These are phyloP conservation scores for Stichodactyla mertensii DNA, from an alignment of 64 coral and sea anemone genomes.

Conservation along the genomic window DNA sequence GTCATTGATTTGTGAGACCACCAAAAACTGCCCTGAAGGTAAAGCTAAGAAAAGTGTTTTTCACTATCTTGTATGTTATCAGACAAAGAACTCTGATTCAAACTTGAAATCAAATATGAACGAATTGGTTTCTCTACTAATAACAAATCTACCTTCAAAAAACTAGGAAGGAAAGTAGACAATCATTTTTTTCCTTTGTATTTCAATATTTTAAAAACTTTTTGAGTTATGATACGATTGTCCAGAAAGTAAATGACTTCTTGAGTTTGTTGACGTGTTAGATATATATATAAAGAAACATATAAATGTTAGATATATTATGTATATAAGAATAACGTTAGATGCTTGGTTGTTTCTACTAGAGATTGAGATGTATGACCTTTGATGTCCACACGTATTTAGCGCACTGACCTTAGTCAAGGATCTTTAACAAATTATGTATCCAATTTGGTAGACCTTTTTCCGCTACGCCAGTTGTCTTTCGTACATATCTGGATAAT, in stretches of 20 bases:
- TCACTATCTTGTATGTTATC: background rate
- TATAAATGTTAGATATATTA: no score
- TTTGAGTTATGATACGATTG: no score
- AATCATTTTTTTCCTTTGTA: no score
- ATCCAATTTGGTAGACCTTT: slow-evolving; percentile 8
- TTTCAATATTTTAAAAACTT: no score
- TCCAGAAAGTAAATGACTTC: no score
- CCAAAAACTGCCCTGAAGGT: background rate
- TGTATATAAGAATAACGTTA: background rate
- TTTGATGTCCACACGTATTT: slow-evolving; percentile 10
- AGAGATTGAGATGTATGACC: background rate
- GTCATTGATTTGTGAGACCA: background rate
- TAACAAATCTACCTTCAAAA: background rate
- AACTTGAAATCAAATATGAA: background rate
- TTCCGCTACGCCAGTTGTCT: slow-evolving; percentile 4
- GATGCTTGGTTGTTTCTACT: background rate
- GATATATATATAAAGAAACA: no score
- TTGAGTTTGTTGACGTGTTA: no score
- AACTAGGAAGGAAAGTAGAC: background rate
- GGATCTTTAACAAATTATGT: slow-evolving; percentile 9
- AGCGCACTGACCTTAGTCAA: slow-evolving; percentile 6
- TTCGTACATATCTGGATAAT: background rate
- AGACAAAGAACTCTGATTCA: background rate
- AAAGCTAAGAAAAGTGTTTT: background rate
- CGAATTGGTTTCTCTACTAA: background rate